A percentile compares a stretch with the other conserved stretches of the same genome.
Conservation (phyloP, 2,113 vertebrate genomes). For the Eulemur rufifrons region DNA sequence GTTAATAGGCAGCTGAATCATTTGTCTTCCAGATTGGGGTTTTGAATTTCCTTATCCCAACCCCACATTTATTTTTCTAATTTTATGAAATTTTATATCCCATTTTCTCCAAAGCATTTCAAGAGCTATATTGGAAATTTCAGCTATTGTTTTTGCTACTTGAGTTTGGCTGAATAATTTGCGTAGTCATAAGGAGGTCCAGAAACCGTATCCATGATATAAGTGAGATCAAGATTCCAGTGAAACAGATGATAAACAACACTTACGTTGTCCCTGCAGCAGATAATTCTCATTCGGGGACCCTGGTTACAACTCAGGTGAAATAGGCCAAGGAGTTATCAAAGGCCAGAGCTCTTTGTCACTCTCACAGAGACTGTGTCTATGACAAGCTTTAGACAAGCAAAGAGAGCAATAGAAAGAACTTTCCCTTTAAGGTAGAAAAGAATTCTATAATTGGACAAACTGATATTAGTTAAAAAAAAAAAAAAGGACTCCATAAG, state of each 20-base stretch:
- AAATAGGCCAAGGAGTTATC: neutral
- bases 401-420: neutral
- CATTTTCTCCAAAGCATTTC: constrained; percentile 31
- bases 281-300: neutral
- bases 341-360: neutral
- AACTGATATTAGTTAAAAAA: too few species aligned
- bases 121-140: neutral
- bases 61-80: neutral
- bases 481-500: neutral
- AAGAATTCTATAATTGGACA: neutral
- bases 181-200: neutral
- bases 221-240: neutral
- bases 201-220: neutral
- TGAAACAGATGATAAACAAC: neutral
- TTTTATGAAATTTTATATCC: neutral
- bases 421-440: neutral
- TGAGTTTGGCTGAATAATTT: neutral
- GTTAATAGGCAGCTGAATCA: neutral
- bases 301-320: neutral
- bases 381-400: neutral
- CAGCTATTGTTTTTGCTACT: neutral
- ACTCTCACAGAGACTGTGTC: neutral
- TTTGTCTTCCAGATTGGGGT: neutral
- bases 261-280: neutral
- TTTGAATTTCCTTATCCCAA: neutral